phyloP scores from a whole-genome alignment of 2,888 invertebrate genomes.

The Apodemia duryi region DNA sequence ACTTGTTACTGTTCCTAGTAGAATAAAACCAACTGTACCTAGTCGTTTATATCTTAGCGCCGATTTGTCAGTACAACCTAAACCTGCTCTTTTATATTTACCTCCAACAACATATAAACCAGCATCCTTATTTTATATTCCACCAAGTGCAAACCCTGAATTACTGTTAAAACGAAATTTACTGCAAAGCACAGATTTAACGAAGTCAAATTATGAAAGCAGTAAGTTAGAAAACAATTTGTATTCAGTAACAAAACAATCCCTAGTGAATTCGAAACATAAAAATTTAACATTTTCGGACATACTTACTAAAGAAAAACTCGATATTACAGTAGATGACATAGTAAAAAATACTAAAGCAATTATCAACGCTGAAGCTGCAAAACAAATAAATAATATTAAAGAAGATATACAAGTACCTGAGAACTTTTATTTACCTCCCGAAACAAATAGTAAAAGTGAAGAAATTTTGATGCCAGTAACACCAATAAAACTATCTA shows the following conservation, averaged over 20 bases:
- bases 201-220: background rate
- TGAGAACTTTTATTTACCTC: constrained; percentile 42
- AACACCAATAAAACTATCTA: constrained; percentile 39
- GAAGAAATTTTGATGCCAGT: constrained; percentile 54
- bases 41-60: constrained; percentile 38
- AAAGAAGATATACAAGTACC: constrained; percentile 27
- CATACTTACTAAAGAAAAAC: constrained; percentile 63
- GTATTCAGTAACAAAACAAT: constrained; percentile 41
- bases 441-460: constrained; percentile 42
- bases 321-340: constrained; percentile 59
- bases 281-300: constrained; percentile 64
- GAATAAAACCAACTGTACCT: constrained; percentile 20
- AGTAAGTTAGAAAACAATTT: constrained; percentile 29
- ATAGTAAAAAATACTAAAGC: constrained; percentile 62
- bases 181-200: constrained; percentile 35
- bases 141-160: constrained; percentile 42
- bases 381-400: constrained; percentile 42
- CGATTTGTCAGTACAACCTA: constrained; percentile 45
- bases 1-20: constrained; percentile 29
- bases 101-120: constrained; percentile 58
- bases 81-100: constrained; percentile 47
- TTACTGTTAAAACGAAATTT: constrained; percentile 50
- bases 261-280: constrained; percentile 40
- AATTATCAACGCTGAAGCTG: constrained; percentile 50
- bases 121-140: constrained; percentile 49